Evolutionary conservation across 2,888 invertebrate genomes (phyloP).

Genomic region (Papilio elwesi): DNA sequence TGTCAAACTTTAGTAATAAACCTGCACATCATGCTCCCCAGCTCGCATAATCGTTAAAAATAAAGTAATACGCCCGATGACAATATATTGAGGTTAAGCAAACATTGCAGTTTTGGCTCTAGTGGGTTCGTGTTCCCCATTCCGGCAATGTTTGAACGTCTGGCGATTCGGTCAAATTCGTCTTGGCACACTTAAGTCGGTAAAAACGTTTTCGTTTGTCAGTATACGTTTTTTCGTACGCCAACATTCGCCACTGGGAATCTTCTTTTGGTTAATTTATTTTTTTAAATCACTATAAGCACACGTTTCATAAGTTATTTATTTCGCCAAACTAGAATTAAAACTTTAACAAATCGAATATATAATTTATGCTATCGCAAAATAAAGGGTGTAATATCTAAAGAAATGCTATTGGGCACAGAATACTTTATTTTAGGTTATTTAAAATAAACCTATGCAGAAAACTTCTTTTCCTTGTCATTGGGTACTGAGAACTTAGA

Average conservation of each 20-base stretch:
- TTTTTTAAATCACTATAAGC: too few species aligned
- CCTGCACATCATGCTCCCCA: not conserved
- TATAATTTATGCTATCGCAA: too few species aligned
- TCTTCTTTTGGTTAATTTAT: not conserved
- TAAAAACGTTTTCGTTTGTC: not conserved
- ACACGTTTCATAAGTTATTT: too few species aligned
- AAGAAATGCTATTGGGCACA: too few species aligned
- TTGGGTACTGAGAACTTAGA: too few species aligned
- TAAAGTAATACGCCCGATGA: not conserved
- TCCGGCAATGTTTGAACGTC: not conserved
- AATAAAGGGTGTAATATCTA: too few species aligned
- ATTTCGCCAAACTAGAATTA: too few species aligned
- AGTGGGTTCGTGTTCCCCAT: not conserved
- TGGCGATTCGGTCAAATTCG: not conserved
- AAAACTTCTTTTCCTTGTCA: too few species aligned
- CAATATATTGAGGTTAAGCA: conserved; percentile 4
- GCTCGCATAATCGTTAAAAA: not conserved
- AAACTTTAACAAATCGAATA: too few species aligned
- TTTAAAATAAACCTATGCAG: too few species aligned
- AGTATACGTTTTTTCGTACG: not conserved
- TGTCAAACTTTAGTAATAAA: not conserved
- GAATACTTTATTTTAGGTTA: too few species aligned
- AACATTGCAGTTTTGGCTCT: conserved; percentile 6
- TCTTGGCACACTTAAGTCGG: not conserved
- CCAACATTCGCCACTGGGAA: not conserved